Conservation (phyloP, 2,797 vertebrate species). For the Vespertilio murinus region DNA sequence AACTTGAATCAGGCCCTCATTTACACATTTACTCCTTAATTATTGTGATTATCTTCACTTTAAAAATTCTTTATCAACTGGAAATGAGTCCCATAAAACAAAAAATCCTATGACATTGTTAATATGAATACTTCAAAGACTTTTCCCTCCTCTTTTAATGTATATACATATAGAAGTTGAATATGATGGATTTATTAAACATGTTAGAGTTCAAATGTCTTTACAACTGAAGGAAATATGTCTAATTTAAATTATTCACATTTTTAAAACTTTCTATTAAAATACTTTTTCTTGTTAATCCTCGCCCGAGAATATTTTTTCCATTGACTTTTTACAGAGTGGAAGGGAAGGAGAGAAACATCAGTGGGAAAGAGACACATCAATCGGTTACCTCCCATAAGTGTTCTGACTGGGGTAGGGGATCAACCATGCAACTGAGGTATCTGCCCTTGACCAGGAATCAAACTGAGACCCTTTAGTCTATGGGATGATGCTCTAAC, state of each 20-base stretch:
- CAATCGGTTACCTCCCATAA: no score
- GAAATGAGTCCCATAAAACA: constrained; percentile 70
- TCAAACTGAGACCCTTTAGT: no score
- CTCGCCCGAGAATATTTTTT: no score
- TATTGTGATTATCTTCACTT: constrained; percentile 77
- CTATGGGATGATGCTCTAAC: no score
- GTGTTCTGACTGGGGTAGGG: no score
- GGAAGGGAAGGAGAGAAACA: no score
- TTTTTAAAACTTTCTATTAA: not conserved
- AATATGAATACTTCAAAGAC: constrained; percentile 64
- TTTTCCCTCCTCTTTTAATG: constrained; percentile 37
- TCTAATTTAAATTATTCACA: constrained; percentile 45
- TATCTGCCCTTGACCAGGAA: no score
- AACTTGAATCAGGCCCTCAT: constrained; percentile 68
- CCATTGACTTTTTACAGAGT: no score
- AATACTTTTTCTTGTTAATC: no score
- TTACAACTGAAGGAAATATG: not conserved
- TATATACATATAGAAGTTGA: constrained; percentile 36
- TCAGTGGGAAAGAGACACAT: no score
- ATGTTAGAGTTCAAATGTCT: constrained; percentile 46
- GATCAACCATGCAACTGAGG: no score
- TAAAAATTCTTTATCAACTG: constrained; percentile 70
- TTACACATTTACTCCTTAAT: constrained; percentile 77
- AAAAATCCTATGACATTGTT: constrained; percentile 77
- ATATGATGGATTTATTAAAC: constrained; percentile 48